Conservation (phyloP, 1,140 invertebrate species). For the Diabrotica undecimpunctata region DNA sequence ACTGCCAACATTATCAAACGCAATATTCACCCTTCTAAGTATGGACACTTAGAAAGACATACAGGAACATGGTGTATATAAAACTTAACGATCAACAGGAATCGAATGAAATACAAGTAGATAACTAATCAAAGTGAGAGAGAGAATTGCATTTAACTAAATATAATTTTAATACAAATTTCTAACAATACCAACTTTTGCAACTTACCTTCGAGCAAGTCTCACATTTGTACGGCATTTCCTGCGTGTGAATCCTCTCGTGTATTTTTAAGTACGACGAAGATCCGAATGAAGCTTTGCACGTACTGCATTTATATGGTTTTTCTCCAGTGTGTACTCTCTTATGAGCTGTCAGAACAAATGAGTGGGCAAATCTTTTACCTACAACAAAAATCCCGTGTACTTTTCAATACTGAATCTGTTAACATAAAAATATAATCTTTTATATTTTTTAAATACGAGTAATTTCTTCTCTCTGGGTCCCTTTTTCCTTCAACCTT, state of each 20-base stretch:
- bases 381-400: conserved; percentile 20
- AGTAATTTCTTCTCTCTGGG: background rate
- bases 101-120: no score
- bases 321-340: conserved; percentile 66
- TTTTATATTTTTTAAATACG: background rate
- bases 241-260: conserved; percentile 65
- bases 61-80: no score
- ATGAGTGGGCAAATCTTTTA: conserved; percentile 40
- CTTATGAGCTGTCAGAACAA: conserved; percentile 35
- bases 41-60: no score
- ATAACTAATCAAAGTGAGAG: no score
- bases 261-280: conserved; percentile 81
- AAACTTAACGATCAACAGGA: no score
- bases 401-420: background rate
- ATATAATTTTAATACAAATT: no score
- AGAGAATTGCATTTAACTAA: no score
- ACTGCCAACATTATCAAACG: no score
- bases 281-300: conserved; percentile 53
- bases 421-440: background rate
- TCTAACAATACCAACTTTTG: no score
- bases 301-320: conserved; percentile 59
- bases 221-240: conserved; percentile 39
- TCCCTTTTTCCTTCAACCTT: background rate
- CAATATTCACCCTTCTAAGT: no score
- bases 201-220: conserved; percentile 35